A percentile compares a stretch with the other conserved stretches of the same genome.
Conservation (phyloP, 2,113 vertebrate species). For the Gymnogyps californianus region DNA sequence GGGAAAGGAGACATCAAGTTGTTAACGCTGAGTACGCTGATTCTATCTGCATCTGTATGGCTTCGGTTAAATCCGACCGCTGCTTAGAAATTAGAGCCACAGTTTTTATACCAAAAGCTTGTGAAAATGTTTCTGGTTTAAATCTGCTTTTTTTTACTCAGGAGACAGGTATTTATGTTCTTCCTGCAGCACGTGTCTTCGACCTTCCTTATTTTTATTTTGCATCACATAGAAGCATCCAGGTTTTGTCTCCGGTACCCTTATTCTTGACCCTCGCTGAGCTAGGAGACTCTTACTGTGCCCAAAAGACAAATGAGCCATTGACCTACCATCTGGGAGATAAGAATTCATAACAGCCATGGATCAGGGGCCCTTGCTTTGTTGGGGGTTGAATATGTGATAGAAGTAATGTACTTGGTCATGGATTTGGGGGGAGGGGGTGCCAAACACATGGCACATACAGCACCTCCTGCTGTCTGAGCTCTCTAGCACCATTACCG, state of each 20-base stretch:
- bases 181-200: background rate
- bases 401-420: background rate
- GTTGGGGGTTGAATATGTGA: background rate
- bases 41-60: accelerated
- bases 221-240: background rate
- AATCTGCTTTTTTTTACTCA: background rate
- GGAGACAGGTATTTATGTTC: background rate
- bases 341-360: background rate
- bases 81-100: background rate
- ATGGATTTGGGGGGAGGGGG: background rate
- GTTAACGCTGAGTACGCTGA: background rate
- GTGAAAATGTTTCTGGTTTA: background rate
- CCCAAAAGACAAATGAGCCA: conserved; percentile 5
- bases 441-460: background rate
- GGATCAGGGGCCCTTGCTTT: background rate
- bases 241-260: background rate
- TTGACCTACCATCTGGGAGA: background rate
- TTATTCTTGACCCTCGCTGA: background rate
- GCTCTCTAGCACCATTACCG: background rate
- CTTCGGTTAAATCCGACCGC: background rate
- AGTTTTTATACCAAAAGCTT: background rate
- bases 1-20: background rate
- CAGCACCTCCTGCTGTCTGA: background rate
- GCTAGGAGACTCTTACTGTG: background rate
- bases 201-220: background rate